Base-by-base conservation (phyloP, 2,113 vertebrate species). In the Eupsittula cactorum region DNA sequence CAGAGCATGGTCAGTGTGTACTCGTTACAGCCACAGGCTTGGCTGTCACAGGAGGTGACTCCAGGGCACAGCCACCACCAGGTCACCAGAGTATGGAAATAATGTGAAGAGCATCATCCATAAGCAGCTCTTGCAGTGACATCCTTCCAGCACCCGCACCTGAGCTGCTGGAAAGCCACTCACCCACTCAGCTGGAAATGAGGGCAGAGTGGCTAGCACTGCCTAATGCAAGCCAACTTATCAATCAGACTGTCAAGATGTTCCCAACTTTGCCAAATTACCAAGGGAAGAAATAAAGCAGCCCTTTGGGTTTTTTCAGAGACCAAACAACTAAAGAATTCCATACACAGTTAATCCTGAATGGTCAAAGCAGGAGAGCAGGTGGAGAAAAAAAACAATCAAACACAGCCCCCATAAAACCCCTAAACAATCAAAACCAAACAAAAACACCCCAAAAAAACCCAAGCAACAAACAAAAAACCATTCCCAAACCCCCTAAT, bases 271-370 rank as follows among this genome's bases (percentile, higher is more conserved):
- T 44, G 68, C 16, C 35, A 74, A 55, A 86, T 69, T 77, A 77
- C 33, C 33, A 83, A 81, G 16, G 19, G 44, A 5, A 52, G 53
- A 80, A 93, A 69, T 57, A 79, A 88, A 93, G 41, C 42, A 86
- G 52, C 3, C 7, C 16, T 28, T 21, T 0, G 0, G 17, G 15
- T 64, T n/a, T 20, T 37, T 65, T 78, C 9, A 11, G 46, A 42
- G 24, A 27, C 64, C 60, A 75, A 75, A 29, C 46, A 21, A 42
- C 39, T 69, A 50, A 59, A 16, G 11, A 79, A 68, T 33, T 67
- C 62, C n/a, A 74, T 10, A 41, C 10, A 44, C 12, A 28, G 35
- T 35, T 17, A 76, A 64, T 35, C 28, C 12, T 25, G 47, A 64
- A 42, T 10, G 24, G 41, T 25, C 24, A 65, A 81, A 96, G n/a